Percentiles rank a stretch among this genome's conserved stretches.
These are phyloP conservation scores for Caradrina kadenii DNA, from an alignment of 2,888 invertebrate genomes.

Conservation along the genomic window DNA sequence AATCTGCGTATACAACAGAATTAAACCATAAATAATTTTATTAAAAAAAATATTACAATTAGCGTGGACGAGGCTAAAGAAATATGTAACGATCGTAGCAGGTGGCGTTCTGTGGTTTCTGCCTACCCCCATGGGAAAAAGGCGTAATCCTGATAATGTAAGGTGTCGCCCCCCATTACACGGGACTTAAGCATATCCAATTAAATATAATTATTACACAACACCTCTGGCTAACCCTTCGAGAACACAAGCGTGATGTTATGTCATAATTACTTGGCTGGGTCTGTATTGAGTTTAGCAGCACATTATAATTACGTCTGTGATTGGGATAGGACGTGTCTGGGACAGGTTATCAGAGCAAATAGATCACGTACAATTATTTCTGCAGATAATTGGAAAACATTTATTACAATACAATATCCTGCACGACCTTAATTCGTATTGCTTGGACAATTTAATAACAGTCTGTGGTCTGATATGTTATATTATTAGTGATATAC, in stretches of 20 bases:
- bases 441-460: constrained; percentile 2
- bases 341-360: constrained; percentile 12
- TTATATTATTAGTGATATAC: constrained; percentile 5
- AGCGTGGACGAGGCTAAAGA: no score
- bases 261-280: constrained; percentile 11
- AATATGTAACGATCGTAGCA: no score
- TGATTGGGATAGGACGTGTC: constrained; percentile 10
- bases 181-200: background rate
- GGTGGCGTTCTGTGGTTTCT: no score
- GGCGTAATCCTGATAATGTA: no score
- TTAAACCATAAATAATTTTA: no score
- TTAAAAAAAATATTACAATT: no score
- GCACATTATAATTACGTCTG: constrained; percentile 15
- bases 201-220: background rate
- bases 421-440: background rate
- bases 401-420: constrained; percentile 1
- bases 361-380: constrained; percentile 18
- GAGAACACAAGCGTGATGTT: background rate
- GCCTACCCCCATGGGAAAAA: no score
- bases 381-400: constrained; percentile 16
- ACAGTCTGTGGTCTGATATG: background rate
- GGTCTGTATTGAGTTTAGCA: constrained; percentile 1
- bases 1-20: no score
- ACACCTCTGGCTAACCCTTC: background rate
- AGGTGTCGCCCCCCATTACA: background rate